phyloP scores from a whole-genome alignment of 2,888 invertebrate species.

The Opisthograptis luteolata region DNA sequence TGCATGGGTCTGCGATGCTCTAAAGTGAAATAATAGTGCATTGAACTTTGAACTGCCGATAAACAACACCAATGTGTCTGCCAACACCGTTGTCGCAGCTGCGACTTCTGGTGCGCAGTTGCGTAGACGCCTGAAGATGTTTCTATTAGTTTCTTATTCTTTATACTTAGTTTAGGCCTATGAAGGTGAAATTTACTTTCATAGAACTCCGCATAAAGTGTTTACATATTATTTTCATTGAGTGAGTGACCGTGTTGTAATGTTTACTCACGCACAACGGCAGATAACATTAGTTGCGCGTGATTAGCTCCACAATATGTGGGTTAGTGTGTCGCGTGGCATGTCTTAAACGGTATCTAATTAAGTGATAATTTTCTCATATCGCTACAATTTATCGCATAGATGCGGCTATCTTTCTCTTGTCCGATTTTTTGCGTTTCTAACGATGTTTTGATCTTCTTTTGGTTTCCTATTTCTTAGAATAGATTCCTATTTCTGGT shows the following conservation, averaged over 20 bases:
- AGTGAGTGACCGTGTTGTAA: slow-evolving; percentile 31
- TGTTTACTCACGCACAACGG: slow-evolving; percentile 55
- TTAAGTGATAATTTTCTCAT: slow-evolving; percentile 8
- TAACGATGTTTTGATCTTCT: slow-evolving; percentile 9
- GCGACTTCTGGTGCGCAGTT: slow-evolving; percentile 1
- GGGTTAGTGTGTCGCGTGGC: slow-evolving; percentile 63
- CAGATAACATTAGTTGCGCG: slow-evolving; percentile 67
- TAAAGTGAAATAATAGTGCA: slow-evolving; percentile 1
- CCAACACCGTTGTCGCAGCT: slow-evolving; percentile 19
- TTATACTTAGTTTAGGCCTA: too few relatives aligned
- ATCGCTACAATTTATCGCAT: slow-evolving; percentile 8
- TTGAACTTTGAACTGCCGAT: slow-evolving; percentile 15
- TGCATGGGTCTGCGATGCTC: neutral
- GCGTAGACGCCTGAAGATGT: slow-evolving; percentile 5
- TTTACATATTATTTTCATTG: slow-evolving; percentile 31
- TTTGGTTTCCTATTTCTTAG: slow-evolving; percentile 14
- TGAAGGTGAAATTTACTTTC: slow-evolving; percentile 10
- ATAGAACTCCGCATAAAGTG: neutral
- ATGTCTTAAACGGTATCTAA: slow-evolving; percentile 32
- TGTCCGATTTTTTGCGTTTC: neutral
- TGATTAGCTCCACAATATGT: slow-evolving; percentile 66
- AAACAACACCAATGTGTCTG: slow-evolving; percentile 14
- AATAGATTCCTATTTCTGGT: slow-evolving; percentile 14
- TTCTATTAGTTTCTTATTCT: neutral
- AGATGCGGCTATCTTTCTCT: neutral